A percentile compares a stretch with the other conserved stretches of the same genome.
phyloP scores from a whole-genome alignment of 2,113 vertebrate species.

The Illadopsis cleaveri region DNA sequence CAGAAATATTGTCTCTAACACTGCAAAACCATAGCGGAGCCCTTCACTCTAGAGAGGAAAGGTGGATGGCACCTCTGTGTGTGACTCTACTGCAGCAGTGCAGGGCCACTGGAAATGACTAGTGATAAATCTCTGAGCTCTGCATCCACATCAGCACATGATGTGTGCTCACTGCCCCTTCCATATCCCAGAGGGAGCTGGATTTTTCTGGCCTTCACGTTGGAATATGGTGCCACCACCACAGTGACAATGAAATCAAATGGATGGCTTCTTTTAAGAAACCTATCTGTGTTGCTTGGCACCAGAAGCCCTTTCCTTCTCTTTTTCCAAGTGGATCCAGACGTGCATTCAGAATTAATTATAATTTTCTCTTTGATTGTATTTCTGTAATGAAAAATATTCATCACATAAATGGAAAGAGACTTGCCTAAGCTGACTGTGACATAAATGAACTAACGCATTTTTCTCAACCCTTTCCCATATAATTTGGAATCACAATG shows the following conservation, averaged over 20 bases:
- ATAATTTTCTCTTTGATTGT: neutral
- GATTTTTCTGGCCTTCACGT: rapidly evolving
- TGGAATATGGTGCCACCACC: neutral
- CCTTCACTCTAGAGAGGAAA: neutral
- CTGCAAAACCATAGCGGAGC: neutral
- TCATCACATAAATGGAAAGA: neutral
- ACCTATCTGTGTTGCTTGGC: neutral
- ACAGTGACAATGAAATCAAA: neutral
- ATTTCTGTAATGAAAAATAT: neutral
- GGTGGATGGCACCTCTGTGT: rapidly evolving
- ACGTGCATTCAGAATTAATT: neutral
- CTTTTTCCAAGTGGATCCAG: neutral
- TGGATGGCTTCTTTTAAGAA: neutral
- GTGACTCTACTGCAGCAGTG: neutral
- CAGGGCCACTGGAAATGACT: neutral
- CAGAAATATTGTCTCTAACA: neutral
- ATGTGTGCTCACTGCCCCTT: neutral
- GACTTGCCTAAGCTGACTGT: neutral
- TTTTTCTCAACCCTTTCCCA: neutral
- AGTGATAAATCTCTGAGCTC: neutral
- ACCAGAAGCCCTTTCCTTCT: neutral
- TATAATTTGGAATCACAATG: neutral
- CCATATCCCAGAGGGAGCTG: neutral
- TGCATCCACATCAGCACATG: neutral
- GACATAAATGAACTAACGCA: neutral